These are phyloP conservation scores for Mirounga angustirostris DNA, from an alignment of 2,113 vertebrate species.

Conservation along the genomic window DNA sequence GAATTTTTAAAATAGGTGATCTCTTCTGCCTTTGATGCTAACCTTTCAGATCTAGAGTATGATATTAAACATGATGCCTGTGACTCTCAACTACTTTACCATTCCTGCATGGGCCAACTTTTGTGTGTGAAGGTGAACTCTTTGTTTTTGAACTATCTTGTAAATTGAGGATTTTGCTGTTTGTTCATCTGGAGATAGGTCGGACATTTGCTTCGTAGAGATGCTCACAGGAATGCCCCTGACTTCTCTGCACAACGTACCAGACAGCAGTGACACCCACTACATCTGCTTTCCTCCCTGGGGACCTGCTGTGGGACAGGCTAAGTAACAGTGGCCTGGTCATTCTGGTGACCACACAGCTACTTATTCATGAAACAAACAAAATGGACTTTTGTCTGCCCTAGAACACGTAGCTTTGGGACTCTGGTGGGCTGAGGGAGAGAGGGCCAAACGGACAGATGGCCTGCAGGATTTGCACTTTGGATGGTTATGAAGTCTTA, in stretches of 20 bases:
- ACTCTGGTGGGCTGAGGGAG: not conserved
- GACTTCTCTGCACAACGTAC: not conserved
- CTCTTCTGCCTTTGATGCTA: not conserved
- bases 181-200: not conserved
- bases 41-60: not conserved
- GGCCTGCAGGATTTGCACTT: constrained; percentile 23
- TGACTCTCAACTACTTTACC: not conserved
- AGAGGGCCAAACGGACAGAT: not conserved
- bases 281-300: not conserved
- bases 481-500: constrained; percentile 16
- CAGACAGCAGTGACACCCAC: not conserved
- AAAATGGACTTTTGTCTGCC: constrained; percentile 61
- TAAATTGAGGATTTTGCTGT: not conserved
- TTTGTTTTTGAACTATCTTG: constrained; percentile 27
- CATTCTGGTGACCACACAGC: constrained; percentile 47
- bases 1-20: not conserved
- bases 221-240: not conserved
- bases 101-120: not conserved
- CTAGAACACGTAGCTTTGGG: not conserved
- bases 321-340: constrained; percentile 54
- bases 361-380: constrained; percentile 59
- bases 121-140: not conserved
- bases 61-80: not conserved
- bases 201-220: not conserved
- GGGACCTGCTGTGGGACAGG: not conserved